Evolutionary conservation across 2,888 invertebrate species (phyloP).

Genomic region (Lordiphosa andalusiaca): DNA sequence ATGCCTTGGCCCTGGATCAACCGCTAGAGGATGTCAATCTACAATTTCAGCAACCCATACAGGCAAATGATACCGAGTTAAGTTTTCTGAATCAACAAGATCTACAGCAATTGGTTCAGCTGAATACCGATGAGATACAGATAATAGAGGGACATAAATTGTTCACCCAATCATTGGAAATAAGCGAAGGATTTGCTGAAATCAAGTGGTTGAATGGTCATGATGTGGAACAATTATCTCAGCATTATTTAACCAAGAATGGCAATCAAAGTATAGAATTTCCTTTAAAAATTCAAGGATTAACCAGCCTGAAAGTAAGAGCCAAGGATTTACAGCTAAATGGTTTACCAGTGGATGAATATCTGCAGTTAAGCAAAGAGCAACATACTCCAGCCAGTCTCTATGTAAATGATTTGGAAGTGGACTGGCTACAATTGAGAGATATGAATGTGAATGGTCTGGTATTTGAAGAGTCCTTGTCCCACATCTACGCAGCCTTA

Average conservation of each 20-base stretch:
- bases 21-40: conserved; percentile 64
- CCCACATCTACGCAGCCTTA: conserved; percentile 41
- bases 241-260: conserved; percentile 77
- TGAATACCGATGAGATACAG: conserved; percentile 78
- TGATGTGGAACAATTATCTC: conserved; percentile 79
- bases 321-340: conserved; percentile 36
- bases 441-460: conserved; percentile 64
- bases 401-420: conserved; percentile 46
- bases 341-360: conserved; percentile 32
- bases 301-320: conserved; percentile 58
- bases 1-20: conserved; percentile 63
- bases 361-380: conserved; percentile 51
- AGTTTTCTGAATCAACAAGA: conserved; percentile 81
- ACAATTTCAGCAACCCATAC: conserved; percentile 61
- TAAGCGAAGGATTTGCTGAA: conserved; percentile 79
- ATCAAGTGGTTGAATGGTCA: conserved; percentile 80
- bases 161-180: conserved; percentile 79
- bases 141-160: conserved; percentile 81
- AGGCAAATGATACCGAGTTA: conserved; percentile 77
- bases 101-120: conserved; percentile 79
- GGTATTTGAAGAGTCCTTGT: conserved; percentile 52
- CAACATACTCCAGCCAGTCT: conserved; percentile 59
- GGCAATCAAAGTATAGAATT: conserved; percentile 81
- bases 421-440: conserved; percentile 38
- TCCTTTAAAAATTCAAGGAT: conserved; percentile 77